Percentiles rank a stretch among this genome's conserved stretches.
phyloP scores from a whole-genome alignment of 2,113 vertebrate species.

The Mus pahari region DNA sequence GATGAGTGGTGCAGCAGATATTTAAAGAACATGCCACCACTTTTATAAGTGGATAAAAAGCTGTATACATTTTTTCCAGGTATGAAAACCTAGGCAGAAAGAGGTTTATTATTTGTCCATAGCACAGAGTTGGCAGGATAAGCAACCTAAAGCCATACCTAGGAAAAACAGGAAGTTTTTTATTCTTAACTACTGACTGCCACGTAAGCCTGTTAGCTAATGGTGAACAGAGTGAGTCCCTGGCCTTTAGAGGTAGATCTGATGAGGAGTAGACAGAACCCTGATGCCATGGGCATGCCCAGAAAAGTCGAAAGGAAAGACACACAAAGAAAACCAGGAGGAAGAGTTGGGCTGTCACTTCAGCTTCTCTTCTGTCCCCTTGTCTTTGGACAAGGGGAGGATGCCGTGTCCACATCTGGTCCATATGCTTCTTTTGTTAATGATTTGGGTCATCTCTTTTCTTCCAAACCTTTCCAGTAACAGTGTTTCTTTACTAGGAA shows the following conservation, averaged over 20 bases:
- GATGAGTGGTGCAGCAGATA: background rate
- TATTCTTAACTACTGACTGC: background rate
- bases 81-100: background rate
- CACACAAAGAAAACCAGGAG: background rate
- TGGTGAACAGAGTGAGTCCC: background rate
- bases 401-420: background rate
- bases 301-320: background rate
- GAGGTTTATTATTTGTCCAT: background rate
- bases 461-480: background rate
- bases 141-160: background rate
- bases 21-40: background rate
- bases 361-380: background rate
- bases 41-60: slow-evolving; percentile 6
- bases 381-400: background rate
- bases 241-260: background rate
- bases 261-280: background rate
- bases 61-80: background rate
- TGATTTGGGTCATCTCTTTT: background rate
- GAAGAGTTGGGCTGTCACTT: background rate
- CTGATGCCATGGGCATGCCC: background rate
- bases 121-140: background rate
- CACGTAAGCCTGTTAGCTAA: background rate
- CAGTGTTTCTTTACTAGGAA: background rate
- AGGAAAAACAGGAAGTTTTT: slow-evolving; percentile 15
- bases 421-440: background rate